Conservation (phyloP, 2,113 vertebrate species). For the Probosciger aterrimus region DNA sequence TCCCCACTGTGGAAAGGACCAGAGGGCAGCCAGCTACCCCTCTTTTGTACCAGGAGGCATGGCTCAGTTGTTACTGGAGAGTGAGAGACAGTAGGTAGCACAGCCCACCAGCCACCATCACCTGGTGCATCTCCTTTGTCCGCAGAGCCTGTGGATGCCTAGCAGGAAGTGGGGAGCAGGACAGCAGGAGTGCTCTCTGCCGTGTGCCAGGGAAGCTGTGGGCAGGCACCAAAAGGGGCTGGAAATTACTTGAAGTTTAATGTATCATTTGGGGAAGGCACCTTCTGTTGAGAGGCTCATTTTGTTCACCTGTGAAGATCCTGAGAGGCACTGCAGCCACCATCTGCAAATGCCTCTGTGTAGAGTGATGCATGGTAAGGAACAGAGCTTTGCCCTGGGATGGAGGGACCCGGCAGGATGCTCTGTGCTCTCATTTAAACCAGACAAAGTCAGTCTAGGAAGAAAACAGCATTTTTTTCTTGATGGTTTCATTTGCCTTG, state of each 20-base stretch:
- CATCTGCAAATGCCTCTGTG: neutral
- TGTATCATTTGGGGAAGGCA: neutral
- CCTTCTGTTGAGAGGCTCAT: neutral
- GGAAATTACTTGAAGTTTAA: neutral
- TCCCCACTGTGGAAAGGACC: neutral
- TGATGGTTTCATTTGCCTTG: neutral
- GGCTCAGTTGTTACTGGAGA: neutral
- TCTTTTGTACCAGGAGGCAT: neutral
- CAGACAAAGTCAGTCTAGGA: neutral
- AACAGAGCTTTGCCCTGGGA: neutral
- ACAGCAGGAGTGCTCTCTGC: neutral
- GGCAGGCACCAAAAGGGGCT: neutral
- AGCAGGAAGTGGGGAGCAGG: neutral
- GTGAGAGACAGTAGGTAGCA: neutral
- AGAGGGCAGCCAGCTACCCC: neutral
- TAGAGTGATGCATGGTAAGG: neutral
- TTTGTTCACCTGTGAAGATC: neutral
- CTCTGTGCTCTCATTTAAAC: neutral
- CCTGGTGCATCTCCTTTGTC: no score
- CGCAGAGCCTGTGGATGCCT: neutral
- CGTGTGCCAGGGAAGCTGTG: neutral
- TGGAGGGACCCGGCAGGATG: neutral
- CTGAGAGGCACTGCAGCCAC: neutral
- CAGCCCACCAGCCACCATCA: neutral
- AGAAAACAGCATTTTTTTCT: neutral